phyloP scores from a whole-genome alignment of 2,888 invertebrate genomes.

The Cerceris ruficornis region DNA sequence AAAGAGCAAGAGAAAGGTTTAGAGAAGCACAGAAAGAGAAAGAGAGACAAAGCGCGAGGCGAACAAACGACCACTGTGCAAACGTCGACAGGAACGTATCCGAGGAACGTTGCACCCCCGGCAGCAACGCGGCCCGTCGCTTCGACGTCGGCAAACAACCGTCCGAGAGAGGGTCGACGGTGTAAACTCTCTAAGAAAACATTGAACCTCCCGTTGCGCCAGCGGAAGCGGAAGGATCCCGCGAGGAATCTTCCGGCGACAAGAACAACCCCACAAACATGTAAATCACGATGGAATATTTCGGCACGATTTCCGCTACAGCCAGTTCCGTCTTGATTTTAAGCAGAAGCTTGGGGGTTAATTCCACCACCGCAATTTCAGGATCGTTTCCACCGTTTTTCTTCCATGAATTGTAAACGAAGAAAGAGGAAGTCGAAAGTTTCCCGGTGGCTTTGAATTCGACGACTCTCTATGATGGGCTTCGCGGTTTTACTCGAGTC shows the following conservation, averaged over 20 bases:
- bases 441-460: too few species aligned
- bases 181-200: constrained; percentile 68
- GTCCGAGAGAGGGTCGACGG: constrained; percentile 42
- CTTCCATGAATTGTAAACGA: too few species aligned
- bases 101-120: background rate
- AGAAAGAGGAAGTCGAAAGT: background rate
- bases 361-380: background rate
- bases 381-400: background rate
- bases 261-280: constrained; percentile 56
- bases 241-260: constrained; percentile 37
- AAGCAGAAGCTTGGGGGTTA: constrained; percentile 8
- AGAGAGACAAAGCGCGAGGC: background rate
- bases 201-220: constrained; percentile 56
- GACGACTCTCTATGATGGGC: too few species aligned
- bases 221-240: constrained; percentile 26
- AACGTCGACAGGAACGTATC: constrained; percentile 18
- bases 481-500: too few species aligned
- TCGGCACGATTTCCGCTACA: constrained; percentile 26
- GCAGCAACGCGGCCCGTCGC: constrained; percentile 14
- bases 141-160: constrained; percentile 53
- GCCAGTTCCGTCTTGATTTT: constrained; percentile 35
- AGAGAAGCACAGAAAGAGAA: background rate
- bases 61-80: constrained; percentile 31
- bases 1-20: background rate
- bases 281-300: constrained; percentile 58